Evolutionary conservation across 2,113 vertebrate genomes (phyloP).

Genomic region (Gymnogyps californianus): DNA sequence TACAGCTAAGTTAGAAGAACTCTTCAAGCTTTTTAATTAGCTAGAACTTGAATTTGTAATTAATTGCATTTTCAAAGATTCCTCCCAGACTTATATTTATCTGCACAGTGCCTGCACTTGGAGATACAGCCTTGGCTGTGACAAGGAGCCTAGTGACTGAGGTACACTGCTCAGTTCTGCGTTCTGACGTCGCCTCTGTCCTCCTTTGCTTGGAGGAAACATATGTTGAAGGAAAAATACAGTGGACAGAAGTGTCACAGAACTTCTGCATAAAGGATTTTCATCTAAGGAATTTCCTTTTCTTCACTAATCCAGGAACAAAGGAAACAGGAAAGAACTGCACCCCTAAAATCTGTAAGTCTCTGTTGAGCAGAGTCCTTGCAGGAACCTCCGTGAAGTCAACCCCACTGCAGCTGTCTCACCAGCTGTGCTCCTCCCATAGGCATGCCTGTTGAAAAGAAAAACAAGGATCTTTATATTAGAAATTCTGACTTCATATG

Average conservation of each 20-base stretch:
- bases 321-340: neutral
- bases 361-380: neutral
- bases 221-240: neutral
- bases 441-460: neutral
- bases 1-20: slow-evolving; percentile 8
- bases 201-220: neutral
- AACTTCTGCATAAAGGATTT: neutral
- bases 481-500: neutral
- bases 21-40: slow-evolving; percentile 48
- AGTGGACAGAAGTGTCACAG: neutral
- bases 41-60: slow-evolving; percentile 23
- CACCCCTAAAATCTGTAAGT: neutral
- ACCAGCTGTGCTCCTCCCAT: neutral
- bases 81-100: neutral
- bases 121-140: neutral
- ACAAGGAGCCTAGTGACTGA: neutral
- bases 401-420: neutral
- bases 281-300: neutral
- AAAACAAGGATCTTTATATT: neutral
- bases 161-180: neutral
- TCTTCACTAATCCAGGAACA: neutral
- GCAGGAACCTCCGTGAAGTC: neutral
- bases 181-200: neutral
- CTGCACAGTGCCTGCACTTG: neutral
- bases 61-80: neutral